phyloP scores from a whole-genome alignment of 2,797 vertebrate genomes.

The Enteromius mattozi region DNA sequence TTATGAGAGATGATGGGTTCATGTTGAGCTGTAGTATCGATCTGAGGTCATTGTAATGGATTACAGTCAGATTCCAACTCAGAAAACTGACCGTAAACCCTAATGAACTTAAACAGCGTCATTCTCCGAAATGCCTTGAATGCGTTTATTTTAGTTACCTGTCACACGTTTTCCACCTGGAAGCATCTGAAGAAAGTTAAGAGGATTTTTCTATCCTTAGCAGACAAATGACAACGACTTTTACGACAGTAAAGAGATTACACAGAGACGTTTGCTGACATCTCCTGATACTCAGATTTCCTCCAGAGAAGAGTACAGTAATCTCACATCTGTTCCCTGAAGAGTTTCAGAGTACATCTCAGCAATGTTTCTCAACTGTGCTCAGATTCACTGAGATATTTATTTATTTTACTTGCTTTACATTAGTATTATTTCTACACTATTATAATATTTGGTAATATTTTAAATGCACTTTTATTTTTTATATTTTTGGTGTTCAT shows the following conservation, averaged over 20 bases:
- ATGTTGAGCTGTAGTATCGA: conserved; percentile 4
- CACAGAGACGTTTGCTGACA: background rate
- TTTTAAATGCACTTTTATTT: background rate
- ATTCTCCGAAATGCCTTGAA: background rate
- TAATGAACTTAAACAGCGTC: background rate
- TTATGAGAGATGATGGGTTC: background rate
- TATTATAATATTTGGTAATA: background rate
- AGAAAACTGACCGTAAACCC: background rate
- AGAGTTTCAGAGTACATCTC: background rate
- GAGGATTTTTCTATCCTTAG: background rate
- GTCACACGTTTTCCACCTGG: background rate
- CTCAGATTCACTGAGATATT: background rate
- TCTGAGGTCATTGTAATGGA: background rate
- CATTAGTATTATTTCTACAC: background rate
- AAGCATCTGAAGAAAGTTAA: background rate
- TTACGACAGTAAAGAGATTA: conserved; percentile 16
- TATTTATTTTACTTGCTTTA: background rate
- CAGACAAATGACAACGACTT: background rate
- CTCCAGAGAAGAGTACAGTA: background rate
- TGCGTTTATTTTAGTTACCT: background rate
- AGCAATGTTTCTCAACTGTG: background rate
- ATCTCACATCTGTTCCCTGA: background rate
- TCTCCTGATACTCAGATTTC: conserved; percentile 3
- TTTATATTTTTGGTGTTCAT: background rate
- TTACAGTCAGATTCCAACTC: background rate